phyloP scores from a whole-genome alignment of 1,140 invertebrate species.

The Caenorhabditis inopinata region DNA sequence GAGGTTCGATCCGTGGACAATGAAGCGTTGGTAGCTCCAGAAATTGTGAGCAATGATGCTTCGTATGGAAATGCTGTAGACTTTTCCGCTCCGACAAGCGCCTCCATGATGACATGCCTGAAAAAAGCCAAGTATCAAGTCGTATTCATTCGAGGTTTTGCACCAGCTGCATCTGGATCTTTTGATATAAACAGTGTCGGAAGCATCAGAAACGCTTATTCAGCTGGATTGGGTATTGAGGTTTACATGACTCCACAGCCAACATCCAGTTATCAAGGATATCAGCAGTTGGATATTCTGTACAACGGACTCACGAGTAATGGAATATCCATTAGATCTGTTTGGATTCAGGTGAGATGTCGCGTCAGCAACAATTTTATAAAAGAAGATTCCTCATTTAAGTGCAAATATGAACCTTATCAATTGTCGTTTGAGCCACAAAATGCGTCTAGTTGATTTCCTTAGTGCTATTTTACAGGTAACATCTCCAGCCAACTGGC shows the following conservation, averaged over 20 bases:
- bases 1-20: background rate
- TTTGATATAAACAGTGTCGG: background rate
- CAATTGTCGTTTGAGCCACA: background rate
- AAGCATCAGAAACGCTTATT: conserved; percentile 5
- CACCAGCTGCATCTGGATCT: background rate
- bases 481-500: conserved; percentile 35
- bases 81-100: background rate
- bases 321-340: conserved; percentile 22
- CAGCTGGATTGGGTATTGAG: conserved; percentile 36
- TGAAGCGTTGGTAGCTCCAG: background rate
- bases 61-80: conserved; percentile 1
- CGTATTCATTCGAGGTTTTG: background rate
- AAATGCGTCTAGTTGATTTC: background rate
- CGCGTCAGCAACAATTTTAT: background rate
- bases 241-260: conserved; percentile 44
- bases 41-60: background rate
- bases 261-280: background rate
- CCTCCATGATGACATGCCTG: background rate
- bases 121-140: conserved; percentile 13
- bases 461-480: background rate
- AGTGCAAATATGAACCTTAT: background rate
- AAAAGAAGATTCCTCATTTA: background rate
- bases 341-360: conserved; percentile 37
- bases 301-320: conserved; percentile 17
- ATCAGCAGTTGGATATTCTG: conserved; percentile 29